Base-by-base conservation (phyloP, 2,797 vertebrate species). In the Anabacerthia variegaticeps region DNA sequence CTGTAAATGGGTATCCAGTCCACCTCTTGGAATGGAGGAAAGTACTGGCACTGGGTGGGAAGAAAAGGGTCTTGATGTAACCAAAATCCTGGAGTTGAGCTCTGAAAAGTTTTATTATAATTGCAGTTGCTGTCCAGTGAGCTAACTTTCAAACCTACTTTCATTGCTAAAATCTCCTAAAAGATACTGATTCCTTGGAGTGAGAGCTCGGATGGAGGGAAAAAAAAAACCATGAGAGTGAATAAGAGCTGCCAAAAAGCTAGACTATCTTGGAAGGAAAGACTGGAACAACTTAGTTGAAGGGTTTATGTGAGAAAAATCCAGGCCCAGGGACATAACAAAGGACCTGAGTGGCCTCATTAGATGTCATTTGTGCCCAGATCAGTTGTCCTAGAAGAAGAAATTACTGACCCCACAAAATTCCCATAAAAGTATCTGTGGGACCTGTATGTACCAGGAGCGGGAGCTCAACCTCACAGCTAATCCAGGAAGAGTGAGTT, bases 211-310 rank as follows among this genome's bases (percentile, higher is more conserved):
- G 41, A 36, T 37, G 18, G 13, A 66, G 27, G 14, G 2, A 9
- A 28, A 3, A 27, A 21, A 59, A 24, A 1, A 1, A 1, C 1
- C 4, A 11, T 14, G 12, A 56, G 28, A 63, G 4, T 17, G n/a
- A 69, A 55, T 22, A 39, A 55, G 17, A 59, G 36, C 32, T 78
- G 59, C 14, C 14, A 18, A 41, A 81, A 81, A 24, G 11, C 28
- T 62, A 59, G 52, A 74, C 21, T 30, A 65, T 49, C 46, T 75
- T 78, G 15, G 41, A 84, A 19, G 13, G 13, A 22, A 80, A 80
- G 52, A 49, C 23, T 32, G 43, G 17, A 88, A 66, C 14, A 39
- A 65, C 6, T 65, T 49, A 37, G 36, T 26, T 32, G 30, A 51
- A 4, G 8, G 5, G 4, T 55, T 80, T 62, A 55, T 36, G 16